phyloP scores from a whole-genome alignment of 2,113 vertebrate genomes.

The Apodemus speciosus region DNA sequence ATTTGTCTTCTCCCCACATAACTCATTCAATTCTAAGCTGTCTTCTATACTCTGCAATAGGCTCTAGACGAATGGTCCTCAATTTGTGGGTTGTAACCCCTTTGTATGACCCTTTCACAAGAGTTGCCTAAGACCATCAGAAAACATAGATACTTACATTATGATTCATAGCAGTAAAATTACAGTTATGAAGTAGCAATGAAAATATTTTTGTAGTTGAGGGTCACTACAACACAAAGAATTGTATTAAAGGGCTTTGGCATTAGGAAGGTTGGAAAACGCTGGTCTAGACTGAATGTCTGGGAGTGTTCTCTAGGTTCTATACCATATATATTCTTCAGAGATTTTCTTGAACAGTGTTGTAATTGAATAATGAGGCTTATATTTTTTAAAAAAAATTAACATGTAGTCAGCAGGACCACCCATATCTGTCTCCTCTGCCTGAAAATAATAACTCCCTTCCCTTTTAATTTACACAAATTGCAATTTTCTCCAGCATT shows the following conservation, averaged over 20 bases:
- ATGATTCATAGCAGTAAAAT: too few relatives aligned
- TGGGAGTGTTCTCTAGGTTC: background rate
- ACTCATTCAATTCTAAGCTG: background rate
- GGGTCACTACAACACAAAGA: too few relatives aligned
- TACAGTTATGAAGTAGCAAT: too few relatives aligned
- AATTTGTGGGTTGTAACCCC: background rate
- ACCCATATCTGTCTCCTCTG: background rate
- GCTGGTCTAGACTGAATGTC: background rate
- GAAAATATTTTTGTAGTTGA: too few relatives aligned
- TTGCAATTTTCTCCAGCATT: background rate
- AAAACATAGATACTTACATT: too few relatives aligned
- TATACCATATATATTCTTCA: background rate
- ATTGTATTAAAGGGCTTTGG: background rate
- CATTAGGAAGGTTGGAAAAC: background rate
- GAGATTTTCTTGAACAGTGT: background rate
- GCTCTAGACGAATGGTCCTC: too few relatives aligned
- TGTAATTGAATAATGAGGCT: slow-evolving; percentile 3
- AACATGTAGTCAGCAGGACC: background rate
- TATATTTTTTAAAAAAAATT: background rate
- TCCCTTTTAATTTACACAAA: background rate
- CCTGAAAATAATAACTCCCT: slow-evolving; percentile 16
- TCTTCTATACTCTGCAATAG: background rate
- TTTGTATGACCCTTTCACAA: background rate
- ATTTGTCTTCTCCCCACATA: background rate
- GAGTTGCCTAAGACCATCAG: background rate